phyloP scores from a whole-genome alignment of 2,113 vertebrate genomes.

The Motacilla tschutschensis region DNA sequence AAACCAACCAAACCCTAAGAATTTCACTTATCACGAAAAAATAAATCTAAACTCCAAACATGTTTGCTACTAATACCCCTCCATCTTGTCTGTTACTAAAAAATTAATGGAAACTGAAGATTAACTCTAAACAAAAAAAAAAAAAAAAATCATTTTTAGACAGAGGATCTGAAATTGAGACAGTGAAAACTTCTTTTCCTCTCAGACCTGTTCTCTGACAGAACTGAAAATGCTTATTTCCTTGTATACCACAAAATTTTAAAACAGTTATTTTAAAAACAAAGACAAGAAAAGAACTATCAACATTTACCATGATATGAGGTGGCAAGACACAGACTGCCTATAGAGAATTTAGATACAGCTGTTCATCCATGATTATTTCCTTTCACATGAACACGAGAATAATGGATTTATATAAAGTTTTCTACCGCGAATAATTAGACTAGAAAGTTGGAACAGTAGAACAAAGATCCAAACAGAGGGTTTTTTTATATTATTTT shows the following conservation, averaged over 20 bases:
- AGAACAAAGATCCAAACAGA: neutral
- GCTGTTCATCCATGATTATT: neutral
- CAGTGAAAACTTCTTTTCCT: neutral
- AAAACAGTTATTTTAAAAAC: neutral
- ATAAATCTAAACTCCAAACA: fast-evolving
- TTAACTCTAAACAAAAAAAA: neutral
- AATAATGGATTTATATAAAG: neutral
- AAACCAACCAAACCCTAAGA: neutral
- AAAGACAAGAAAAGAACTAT: neutral
- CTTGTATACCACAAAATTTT: neutral
- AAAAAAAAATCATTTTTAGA: neutral
- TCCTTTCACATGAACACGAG: neutral
- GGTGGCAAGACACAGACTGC: neutral
- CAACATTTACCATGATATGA: neutral
- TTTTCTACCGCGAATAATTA: neutral
- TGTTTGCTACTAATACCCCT: neutral
- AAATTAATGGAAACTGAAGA: neutral
- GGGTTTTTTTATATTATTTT: neutral
- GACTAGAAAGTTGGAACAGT: neutral
- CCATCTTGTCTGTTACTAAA: neutral
- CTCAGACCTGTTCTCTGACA: neutral
- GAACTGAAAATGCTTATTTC: neutral
- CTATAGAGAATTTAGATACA: neutral
- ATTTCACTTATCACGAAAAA: neutral
- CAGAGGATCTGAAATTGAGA: neutral